These are phyloP conservation scores for Malacosoma neustria DNA, from an alignment of 2,888 invertebrate species.

Conservation along the genomic window DNA sequence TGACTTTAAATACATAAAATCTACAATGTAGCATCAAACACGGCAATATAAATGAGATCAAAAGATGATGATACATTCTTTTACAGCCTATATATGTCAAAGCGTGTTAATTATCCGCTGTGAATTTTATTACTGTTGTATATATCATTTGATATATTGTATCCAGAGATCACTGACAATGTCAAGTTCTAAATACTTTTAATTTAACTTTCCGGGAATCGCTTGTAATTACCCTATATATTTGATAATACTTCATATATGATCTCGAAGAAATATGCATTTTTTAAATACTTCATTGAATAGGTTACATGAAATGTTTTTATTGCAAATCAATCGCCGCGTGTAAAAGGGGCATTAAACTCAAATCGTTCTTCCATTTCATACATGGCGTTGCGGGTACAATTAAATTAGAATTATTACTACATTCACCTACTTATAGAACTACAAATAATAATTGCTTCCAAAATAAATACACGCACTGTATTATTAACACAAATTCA, in stretches of 20 bases:
- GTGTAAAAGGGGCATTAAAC: neutral
- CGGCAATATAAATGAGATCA: neutral
- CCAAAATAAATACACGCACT: slow-evolving; percentile 26
- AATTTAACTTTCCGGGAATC: too few species aligned
- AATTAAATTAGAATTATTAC: slow-evolving; percentile 44
- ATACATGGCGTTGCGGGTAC: slow-evolving; percentile 23
- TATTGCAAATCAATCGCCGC: too few species aligned
- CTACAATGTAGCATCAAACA: slow-evolving; percentile 4
- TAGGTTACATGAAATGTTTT: too few species aligned
- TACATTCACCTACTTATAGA: slow-evolving; percentile 29
- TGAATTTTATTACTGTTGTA: neutral
- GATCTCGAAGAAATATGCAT: too few species aligned
- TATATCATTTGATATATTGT: too few species aligned
- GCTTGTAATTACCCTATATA: too few species aligned
- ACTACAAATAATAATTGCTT: slow-evolving; percentile 31
- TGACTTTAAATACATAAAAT: slow-evolving; percentile 6
- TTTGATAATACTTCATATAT: too few species aligned
- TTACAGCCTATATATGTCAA: neutral
- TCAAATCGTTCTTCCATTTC: slow-evolving; percentile 11
- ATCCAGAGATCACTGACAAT: too few species aligned
- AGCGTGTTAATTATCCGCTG: neutral
- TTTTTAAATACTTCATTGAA: too few species aligned
- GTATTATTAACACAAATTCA: slow-evolving; percentile 16
- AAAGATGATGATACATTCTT: slow-evolving; percentile 1
- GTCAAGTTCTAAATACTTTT: too few species aligned